phyloP scores from a whole-genome alignment of 2,797 vertebrate genomes.

The Cottoperca gobio region DNA sequence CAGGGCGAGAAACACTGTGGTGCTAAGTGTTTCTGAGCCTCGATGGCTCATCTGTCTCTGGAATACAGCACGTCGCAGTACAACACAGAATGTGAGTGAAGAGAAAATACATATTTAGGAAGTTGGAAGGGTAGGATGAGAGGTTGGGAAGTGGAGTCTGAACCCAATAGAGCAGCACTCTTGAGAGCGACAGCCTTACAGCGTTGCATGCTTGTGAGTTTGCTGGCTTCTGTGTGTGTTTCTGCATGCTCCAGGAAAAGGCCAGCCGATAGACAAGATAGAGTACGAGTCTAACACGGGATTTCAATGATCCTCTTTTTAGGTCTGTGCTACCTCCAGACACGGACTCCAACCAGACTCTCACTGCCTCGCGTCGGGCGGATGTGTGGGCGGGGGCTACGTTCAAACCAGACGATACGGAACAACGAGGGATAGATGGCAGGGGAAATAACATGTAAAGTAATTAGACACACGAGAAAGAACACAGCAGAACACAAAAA shows the following conservation, averaged over 20 bases:
- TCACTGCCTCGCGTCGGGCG: conserved; percentile 93
- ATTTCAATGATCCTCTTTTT: conserved; percentile 50
- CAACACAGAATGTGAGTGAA: neutral
- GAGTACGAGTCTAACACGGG: conserved; percentile 57
- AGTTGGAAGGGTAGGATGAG: conserved; percentile 12
- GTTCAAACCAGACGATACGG: conserved; percentile 79
- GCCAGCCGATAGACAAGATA: conserved; percentile 55
- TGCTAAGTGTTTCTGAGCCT: conserved; percentile 26
- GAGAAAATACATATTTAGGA: conserved; percentile 19
- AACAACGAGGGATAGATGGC: conserved; percentile 70
- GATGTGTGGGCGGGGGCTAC: conserved; percentile 93
- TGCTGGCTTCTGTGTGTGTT: conserved; percentile 44
- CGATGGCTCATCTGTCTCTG: conserved; percentile 11
- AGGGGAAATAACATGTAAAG: conserved; percentile 75
- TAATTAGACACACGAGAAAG: conserved; percentile 78
- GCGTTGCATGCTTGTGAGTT: conserved; percentile 70
- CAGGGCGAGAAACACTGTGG: conserved; percentile 10
- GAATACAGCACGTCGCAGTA: neutral
- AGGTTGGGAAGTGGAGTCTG: conserved; percentile 32
- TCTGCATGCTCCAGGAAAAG: conserved; percentile 71
- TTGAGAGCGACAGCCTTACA: conserved; percentile 36
- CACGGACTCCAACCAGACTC: conserved; percentile 98
- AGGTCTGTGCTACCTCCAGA: conserved; percentile 95
- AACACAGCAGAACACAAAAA: conserved; percentile 69
- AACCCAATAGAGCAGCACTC: conserved; percentile 44